Evolutionary conservation across 2,888 invertebrate genomes (phyloP).

Genomic region (Orthosia incerta): DNA sequence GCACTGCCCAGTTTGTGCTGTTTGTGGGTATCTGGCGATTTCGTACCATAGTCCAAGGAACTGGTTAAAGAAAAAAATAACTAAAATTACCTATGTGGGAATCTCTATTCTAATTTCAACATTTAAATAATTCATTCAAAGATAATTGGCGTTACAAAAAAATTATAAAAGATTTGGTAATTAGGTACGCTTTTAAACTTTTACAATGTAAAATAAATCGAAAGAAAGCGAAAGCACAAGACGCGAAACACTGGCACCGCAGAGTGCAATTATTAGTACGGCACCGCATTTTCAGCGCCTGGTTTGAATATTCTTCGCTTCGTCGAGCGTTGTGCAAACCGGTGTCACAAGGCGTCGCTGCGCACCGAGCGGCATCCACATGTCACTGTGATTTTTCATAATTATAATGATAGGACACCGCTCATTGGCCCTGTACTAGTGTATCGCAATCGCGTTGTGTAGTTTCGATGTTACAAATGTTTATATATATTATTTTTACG

Average conservation of each 20-base stretch:
- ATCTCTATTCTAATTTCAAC: background rate
- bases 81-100: background rate
- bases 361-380: background rate
- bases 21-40: conserved; percentile 40
- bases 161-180: background rate
- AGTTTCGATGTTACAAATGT: no score
- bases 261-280: background rate
- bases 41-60: conserved; percentile 34
- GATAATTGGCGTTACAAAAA: conserved; percentile 6
- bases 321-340: background rate
- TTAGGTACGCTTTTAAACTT: background rate
- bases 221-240: background rate
- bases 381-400: background rate
- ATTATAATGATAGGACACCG: background rate
- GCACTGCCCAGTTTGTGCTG: conserved; percentile 36
- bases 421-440: no score
- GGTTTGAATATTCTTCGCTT: background rate
- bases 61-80: conserved; percentile 4
- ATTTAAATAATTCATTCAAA: conserved; percentile 15
- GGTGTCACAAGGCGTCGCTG: background rate
- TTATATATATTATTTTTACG: no score
- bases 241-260: background rate
- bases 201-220: no score
- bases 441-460: background rate
- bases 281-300: conserved; percentile 5